These are phyloP conservation scores for Spatulosminthurus flaviceps DNA, from an alignment of 2,888 invertebrate genomes.

Conservation along the genomic window DNA sequence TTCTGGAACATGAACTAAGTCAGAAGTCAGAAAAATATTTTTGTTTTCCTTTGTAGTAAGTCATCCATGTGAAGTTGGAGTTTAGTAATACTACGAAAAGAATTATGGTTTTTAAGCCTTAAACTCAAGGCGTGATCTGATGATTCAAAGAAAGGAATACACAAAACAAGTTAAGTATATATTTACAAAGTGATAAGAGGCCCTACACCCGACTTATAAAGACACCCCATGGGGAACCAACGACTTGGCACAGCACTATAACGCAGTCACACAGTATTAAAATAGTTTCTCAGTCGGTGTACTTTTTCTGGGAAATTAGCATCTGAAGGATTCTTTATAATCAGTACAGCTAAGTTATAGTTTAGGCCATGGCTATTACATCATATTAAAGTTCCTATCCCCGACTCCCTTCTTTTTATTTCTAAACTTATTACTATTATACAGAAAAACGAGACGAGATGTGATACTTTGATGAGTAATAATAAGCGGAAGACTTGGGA, in stretches of 20 bases:
- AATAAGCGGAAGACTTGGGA: not conserved
- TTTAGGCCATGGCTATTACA: not conserved
- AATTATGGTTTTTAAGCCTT: too few relatives aligned
- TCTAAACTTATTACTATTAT: not conserved
- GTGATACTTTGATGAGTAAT: constrained; percentile 5
- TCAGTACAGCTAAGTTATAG: too few relatives aligned
- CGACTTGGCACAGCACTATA: not conserved
- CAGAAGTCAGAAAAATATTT: not conserved
- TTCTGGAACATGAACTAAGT: not conserved
- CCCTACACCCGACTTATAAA: not conserved
- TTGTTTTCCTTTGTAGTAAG: not conserved
- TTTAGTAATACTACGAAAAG: too few relatives aligned
- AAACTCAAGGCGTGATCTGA: too few relatives aligned
- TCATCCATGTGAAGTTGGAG: not conserved
- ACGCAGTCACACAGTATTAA: not conserved
- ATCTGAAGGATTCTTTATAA: not conserved
- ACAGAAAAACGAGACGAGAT: not conserved
- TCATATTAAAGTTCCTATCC: not conserved
- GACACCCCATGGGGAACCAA: too few relatives aligned
- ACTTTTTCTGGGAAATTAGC: not conserved
- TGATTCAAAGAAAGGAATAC: too few relatives aligned
- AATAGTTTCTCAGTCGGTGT: not conserved
- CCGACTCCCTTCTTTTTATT: too few relatives aligned
- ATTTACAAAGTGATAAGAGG: not conserved
- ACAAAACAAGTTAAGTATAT: not conserved